Evolutionary conservation across 2,888 invertebrate genomes (phyloP).

Genomic region (Dinocampus coccinellae): DNA sequence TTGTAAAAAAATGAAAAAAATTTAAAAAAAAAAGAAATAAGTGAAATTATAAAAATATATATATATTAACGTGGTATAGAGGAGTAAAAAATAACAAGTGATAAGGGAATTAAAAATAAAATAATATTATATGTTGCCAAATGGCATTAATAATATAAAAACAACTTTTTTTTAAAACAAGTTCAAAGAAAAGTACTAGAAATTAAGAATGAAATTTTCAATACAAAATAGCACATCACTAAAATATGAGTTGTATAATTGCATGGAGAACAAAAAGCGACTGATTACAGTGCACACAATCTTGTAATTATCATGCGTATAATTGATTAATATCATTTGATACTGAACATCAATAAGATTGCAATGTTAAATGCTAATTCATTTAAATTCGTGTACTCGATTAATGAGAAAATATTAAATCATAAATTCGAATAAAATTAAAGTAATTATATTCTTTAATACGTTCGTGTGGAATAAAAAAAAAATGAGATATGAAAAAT

Average conservation of each 20-base stretch:
- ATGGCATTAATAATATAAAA: neutral
- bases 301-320: neutral
- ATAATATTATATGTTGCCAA: neutral
- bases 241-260: too few relatives aligned
- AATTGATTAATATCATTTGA: neutral
- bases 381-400: neutral
- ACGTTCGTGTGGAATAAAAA: neutral
- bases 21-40: slow-evolving; percentile 1
- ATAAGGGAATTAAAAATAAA: slow-evolving; percentile 36
- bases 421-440: neutral
- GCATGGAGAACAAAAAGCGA: neutral
- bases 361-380: neutral
- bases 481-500: neutral
- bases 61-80: slow-evolving; percentile 19
- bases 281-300: neutral
- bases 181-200: too few relatives aligned
- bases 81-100: slow-evolving; percentile 27
- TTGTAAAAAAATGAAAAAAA: too few relatives aligned
- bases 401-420: neutral
- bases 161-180: neutral
- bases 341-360: neutral
- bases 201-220: too few relatives aligned
- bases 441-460: neutral
- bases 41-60: slow-evolving; percentile 34
- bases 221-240: neutral